Evolutionary conservation across 2,113 vertebrate genomes (phyloP).

Genomic region (Catharus fuscescens): DNA sequence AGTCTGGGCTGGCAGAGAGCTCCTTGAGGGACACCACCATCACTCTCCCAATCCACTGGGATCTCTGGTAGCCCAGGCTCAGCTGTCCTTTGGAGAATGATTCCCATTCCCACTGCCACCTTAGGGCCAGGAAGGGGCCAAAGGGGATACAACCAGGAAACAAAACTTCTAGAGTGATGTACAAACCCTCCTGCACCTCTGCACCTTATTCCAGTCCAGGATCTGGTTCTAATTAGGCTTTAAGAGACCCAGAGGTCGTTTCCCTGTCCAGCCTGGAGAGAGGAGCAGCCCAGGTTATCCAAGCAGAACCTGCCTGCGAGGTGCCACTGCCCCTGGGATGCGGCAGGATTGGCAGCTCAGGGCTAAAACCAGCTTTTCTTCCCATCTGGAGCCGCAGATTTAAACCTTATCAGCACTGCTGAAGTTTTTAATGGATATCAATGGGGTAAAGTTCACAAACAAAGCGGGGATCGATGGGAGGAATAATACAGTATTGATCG

Average conservation of each 20-base stretch:
- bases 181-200: background rate
- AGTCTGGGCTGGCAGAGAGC: background rate
- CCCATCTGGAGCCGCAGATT: background rate
- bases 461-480: constrained; percentile 21
- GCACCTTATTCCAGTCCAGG: background rate
- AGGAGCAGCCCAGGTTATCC: background rate
- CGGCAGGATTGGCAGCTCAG: background rate
- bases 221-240: background rate
- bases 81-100: background rate
- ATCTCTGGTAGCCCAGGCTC: background rate
- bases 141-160: background rate
- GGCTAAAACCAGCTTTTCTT: background rate
- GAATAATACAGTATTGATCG: constrained; percentile 47
- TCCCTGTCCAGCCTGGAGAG: background rate
- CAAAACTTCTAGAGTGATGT: background rate
- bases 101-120: background rate
- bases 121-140: background rate
- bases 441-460: background rate
- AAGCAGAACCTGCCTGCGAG: background rate
- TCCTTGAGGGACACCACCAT: background rate
- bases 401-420: constrained; percentile 20
- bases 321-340: background rate
- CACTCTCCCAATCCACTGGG: background rate
- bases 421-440: constrained; percentile 32
- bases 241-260: background rate